phyloP scores from a whole-genome alignment of 1,140 invertebrate species.

The Drosophila punjabiensis region DNA sequence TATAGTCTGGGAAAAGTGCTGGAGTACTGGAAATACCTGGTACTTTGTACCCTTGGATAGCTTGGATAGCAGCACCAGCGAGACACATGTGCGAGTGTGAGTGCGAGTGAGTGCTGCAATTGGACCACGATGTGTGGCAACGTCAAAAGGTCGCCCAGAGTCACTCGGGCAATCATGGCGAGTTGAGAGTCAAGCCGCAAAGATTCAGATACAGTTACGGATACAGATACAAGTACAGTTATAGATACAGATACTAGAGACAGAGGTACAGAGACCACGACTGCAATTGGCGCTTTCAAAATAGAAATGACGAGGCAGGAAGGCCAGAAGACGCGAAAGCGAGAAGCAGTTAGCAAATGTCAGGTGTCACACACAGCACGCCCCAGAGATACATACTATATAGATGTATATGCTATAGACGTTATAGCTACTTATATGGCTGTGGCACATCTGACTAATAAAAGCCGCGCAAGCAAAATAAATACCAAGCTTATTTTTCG shows the following conservation, averaged over 20 bases:
- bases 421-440: slow-evolving; percentile 8
- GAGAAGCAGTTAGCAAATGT: slow-evolving; percentile 64
- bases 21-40: background rate
- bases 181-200: slow-evolving; percentile 12
- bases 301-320: slow-evolving; percentile 69
- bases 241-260: background rate
- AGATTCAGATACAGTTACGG: slow-evolving; percentile 5
- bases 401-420: slow-evolving; percentile 3
- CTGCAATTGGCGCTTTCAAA: slow-evolving; percentile 56
- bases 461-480: slow-evolving; percentile 24
- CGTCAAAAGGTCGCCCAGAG: slow-evolving; percentile 40
- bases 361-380: slow-evolving; percentile 58
- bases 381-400: slow-evolving; percentile 14
- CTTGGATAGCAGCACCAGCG: background rate
- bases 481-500: slow-evolving; percentile 28
- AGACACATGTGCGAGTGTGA: no score
- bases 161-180: slow-evolving; percentile 36
- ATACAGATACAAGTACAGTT: slow-evolving; percentile 3
- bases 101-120: slow-evolving; percentile 26
- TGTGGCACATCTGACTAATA: slow-evolving; percentile 43
- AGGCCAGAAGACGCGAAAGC: slow-evolving; percentile 25
- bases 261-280: slow-evolving; percentile 14
- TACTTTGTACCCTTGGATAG: background rate
- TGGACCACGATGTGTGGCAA: slow-evolving; percentile 35
- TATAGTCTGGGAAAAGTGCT: background rate